Base-by-base conservation (phyloP, 37 sponge, comb jelly and placozoan genomes). In the Tethya wilhelma region DNA sequence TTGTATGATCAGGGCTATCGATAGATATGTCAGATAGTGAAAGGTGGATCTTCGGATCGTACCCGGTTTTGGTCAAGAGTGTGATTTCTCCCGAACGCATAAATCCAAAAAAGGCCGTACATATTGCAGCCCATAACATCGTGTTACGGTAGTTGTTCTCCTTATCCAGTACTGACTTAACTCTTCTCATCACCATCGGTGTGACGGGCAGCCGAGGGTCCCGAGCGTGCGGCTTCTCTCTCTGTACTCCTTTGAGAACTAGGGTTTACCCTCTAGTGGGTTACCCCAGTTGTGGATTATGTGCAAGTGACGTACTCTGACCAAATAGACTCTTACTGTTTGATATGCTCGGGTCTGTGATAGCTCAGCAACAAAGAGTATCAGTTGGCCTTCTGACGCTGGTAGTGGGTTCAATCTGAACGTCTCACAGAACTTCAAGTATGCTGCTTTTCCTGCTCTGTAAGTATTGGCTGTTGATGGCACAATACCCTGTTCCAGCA, bases 71-170 rank as follows among this genome's bases (percentile, higher is more conserved):
- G 19, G 63, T 5, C 1, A 64, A 55, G 7, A 33, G 32, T 7
- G 71, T 44, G 45, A 83, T 38, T 57, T 83, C 84, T 3, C 75
- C 67, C 22, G 67, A 28, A 5, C 84, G 4, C 30, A 83, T 29
- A 63, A 83, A 59, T 0, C 67, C 66, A 22, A 83, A 74, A 38
- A 83, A 74, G 33, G 68, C 56, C 23, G 66, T 40, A 36, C 69
- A 67, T 34, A 44, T 49, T 8, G 84, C 84, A 0, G 75, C 84
- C 84, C 84, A 83, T 6, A 73, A 19, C 67, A 83, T 62, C 44
- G 1, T 40, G 25, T 3, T 40, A 42, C 41, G 44, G 22, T 2
- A 2, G 11, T 39, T 4, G 1, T 3, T 2, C 1, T 2, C 1
- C 20, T 22, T 6, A 1, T 40, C 20, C 44, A 69, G 1, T 37